phyloP scores from a whole-genome alignment of 2,797 vertebrate species.

The Selene dorsalis region DNA sequence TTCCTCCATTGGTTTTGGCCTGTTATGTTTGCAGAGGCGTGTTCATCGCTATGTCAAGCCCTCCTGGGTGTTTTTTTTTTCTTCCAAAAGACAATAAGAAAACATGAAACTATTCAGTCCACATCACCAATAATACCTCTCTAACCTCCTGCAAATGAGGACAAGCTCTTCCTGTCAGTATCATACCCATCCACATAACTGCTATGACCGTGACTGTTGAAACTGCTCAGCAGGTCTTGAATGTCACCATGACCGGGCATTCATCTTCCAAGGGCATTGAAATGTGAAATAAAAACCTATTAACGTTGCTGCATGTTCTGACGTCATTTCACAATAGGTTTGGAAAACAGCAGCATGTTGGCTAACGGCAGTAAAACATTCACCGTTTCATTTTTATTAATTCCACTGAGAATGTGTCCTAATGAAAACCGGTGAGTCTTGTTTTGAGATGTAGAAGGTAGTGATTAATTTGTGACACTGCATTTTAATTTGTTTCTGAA shows the following conservation, averaged over 20 bases:
- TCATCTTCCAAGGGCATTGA: slow-evolving; percentile 57
- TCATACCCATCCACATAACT: slow-evolving; percentile 14
- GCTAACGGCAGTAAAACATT: background rate
- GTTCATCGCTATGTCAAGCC: slow-evolving; percentile 28
- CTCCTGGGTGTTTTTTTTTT: background rate
- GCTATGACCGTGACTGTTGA: slow-evolving; percentile 61
- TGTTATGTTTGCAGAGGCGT: slow-evolving; percentile 61
- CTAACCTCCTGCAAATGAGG: slow-evolving; percentile 64
- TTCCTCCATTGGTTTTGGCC: slow-evolving; percentile 43
- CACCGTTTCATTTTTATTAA: background rate
- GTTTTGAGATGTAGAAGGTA: background rate
- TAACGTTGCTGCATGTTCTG: slow-evolving; percentile 13
- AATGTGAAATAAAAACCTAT: slow-evolving; percentile 74
- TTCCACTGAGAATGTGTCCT: background rate
- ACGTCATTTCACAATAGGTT: slow-evolving; percentile 18
- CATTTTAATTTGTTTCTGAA: background rate
- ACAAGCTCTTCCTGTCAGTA: slow-evolving; percentile 37
- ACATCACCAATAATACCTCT: slow-evolving; percentile 35
- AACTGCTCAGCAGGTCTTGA: slow-evolving; percentile 41
- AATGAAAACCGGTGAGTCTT: background rate
- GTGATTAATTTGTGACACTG: background rate
- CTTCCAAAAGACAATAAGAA: slow-evolving; percentile 24
- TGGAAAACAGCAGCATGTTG: background rate
- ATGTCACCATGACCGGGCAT: slow-evolving; percentile 40
- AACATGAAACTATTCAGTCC: background rate